Evolutionary conservation across 2,113 vertebrate species (phyloP).

Genomic region (Lasiurus cinereus): DNA sequence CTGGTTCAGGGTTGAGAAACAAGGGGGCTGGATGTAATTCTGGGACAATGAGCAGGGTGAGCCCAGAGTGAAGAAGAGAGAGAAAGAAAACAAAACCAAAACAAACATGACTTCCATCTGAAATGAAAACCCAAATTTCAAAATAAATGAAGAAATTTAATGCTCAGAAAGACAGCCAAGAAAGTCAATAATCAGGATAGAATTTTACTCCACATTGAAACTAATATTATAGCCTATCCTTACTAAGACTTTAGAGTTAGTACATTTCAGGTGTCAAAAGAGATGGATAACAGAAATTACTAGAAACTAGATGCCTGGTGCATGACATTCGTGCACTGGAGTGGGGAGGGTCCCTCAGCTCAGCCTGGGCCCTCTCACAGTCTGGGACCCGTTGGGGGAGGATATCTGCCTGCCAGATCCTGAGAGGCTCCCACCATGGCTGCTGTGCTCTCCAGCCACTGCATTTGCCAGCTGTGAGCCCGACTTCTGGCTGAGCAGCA

Average conservation of each 20-base stretch:
- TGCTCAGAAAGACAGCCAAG: not conserved
- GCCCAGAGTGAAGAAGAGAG: not conserved
- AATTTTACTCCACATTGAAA: not conserved
- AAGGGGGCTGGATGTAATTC: not conserved
- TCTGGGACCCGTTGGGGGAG: no score
- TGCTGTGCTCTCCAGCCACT: no score
- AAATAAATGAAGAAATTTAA: not conserved
- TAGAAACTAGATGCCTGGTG: not conserved
- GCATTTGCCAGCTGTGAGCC: no score
- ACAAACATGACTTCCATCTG: not conserved
- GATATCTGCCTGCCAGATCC: no score
- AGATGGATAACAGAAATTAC: not conserved
- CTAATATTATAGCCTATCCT: not conserved
- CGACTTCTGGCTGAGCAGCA: no score
- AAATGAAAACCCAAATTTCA: not conserved
- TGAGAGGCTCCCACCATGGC: no score
- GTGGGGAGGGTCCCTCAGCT: no score
- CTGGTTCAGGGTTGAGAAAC: not conserved
- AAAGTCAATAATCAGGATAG: not conserved
- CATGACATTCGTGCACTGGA: no score
- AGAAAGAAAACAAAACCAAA: not conserved
- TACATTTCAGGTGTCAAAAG: not conserved
- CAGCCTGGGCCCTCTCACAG: no score
- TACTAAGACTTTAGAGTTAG: slow-evolving; percentile 3
- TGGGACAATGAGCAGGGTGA: not conserved